A percentile compares a stretch with the other conserved stretches of the same genome.
These are phyloP conservation scores for Buathra laborator DNA, from an alignment of 2,888 invertebrate species.

Conservation along the genomic window DNA sequence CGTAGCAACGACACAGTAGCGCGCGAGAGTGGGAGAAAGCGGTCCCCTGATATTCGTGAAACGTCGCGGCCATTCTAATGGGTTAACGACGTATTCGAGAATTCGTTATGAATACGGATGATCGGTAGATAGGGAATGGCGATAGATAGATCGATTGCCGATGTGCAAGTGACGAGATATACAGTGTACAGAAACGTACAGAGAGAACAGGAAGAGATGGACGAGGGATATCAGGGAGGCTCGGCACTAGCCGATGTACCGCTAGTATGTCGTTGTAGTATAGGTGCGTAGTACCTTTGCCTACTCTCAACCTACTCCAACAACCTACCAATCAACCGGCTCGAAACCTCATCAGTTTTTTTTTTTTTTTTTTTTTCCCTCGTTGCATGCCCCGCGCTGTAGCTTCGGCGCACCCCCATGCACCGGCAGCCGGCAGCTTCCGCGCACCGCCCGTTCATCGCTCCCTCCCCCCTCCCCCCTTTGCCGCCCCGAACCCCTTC, in stretches of 20 bases:
- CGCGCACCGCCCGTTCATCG: conserved; percentile 53
- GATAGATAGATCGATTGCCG: conserved; percentile 59
- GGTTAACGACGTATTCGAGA: conserved; percentile 77
- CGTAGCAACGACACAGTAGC: no score
- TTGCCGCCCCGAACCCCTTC: conserved; percentile 59
- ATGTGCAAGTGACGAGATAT: conserved; percentile 37
- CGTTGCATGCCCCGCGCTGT: conserved; percentile 57
- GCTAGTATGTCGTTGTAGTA: conserved; percentile 14
- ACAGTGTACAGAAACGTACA: conserved; percentile 52
- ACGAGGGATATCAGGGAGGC: conserved; percentile 59
- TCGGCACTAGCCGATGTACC: conserved; percentile 11
- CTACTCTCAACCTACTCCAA: conserved; percentile 65
- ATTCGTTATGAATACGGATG: conserved; percentile 71
- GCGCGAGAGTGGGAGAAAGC: background rate
- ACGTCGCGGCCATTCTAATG: conserved; percentile 58
- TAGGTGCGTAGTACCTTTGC: conserved; percentile 58
- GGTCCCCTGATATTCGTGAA: conserved; percentile 22
- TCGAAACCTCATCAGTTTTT: conserved; percentile 84
- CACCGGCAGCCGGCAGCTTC: conserved; percentile 62
- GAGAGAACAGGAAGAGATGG: conserved; percentile 36
- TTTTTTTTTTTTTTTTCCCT: conserved; percentile 80
- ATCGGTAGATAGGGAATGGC: conserved; percentile 58
- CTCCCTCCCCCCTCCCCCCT: conserved; percentile 49
- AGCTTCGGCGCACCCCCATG: conserved; percentile 69
- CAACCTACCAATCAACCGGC: conserved; percentile 84